These are phyloP conservation scores for Drosophila lacteicornis DNA, from an alignment of 1,140 invertebrate genomes.

Conservation along the genomic window DNA sequence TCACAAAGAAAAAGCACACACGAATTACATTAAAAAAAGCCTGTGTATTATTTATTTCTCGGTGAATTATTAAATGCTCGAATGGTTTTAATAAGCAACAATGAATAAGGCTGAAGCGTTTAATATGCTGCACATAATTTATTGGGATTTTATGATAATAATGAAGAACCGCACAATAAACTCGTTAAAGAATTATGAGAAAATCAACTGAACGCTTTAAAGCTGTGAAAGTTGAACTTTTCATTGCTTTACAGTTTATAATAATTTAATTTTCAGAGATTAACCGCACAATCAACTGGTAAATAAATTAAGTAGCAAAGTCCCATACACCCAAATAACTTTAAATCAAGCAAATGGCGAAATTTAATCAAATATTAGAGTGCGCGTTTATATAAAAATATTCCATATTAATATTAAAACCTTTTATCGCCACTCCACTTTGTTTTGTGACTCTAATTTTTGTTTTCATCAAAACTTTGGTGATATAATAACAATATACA, in stretches of 20 bases:
- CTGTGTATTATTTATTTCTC: slow-evolving; percentile 23
- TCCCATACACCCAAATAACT: too few relatives aligned
- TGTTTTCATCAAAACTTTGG: slow-evolving; percentile 6
- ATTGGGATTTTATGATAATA: slow-evolving; percentile 4
- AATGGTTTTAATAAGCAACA: slow-evolving; percentile 21
- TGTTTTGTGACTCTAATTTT: slow-evolving; percentile 1
- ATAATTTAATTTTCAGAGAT: background rate
- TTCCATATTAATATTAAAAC: slow-evolving; percentile 6
- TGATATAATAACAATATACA: slow-evolving; percentile 26
- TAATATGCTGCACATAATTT: slow-evolving; percentile 21
- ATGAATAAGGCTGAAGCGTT: slow-evolving; percentile 5
- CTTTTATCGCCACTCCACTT: slow-evolving; percentile 10
- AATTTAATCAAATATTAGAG: background rate
- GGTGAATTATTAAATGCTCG: slow-evolving; percentile 3
- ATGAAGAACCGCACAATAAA: slow-evolving; percentile 1
- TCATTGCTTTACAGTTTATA: background rate
- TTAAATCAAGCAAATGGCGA: background rate
- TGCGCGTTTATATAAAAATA: background rate
- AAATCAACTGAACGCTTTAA: background rate
- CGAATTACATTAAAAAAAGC: background rate
- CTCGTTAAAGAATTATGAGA: background rate
- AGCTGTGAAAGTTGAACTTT: background rate
- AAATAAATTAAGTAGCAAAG: background rate
- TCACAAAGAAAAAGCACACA: slow-evolving; percentile 19
- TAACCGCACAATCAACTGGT: background rate